Percentiles rank a stretch among this genome's conserved stretches.
Evolutionary conservation across 2,113 vertebrate genomes (phyloP).

Genomic region (Eidolon helvum): DNA sequence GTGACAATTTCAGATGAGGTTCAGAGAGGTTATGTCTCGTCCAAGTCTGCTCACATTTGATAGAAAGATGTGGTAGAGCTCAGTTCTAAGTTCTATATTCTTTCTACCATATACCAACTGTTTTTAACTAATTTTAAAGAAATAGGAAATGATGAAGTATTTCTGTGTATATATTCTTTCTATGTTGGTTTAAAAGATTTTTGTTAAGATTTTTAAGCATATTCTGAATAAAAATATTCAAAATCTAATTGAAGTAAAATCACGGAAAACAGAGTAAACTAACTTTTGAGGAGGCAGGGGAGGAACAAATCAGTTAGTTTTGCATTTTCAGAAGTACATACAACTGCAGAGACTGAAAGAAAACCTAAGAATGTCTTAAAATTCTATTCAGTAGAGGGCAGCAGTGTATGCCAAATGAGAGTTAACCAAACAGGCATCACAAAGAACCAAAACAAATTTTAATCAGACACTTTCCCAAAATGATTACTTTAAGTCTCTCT

Average conservation of each 20-base stretch:
- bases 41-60: not conserved
- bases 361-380: not conserved
- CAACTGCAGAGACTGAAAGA: not conserved
- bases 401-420: conserved; percentile 26
- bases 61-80: not conserved
- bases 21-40: not conserved
- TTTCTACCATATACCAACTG: not conserved
- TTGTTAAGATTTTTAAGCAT: not conserved
- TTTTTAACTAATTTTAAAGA: conserved; percentile 26
- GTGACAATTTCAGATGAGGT: not conserved
- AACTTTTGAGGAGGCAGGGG: not conserved
- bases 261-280: not conserved
- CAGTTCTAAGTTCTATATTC: not conserved
- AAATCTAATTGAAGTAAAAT: not conserved
- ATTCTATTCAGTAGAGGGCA: conserved; percentile 68
- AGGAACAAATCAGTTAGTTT: not conserved
- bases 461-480: not conserved
- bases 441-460: not conserved
- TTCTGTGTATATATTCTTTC: not conserved
- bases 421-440: not conserved
- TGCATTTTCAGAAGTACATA: not conserved
- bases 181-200: not conserved
- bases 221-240: not conserved
- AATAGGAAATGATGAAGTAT: not conserved
- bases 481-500: not conserved